phyloP scores from a whole-genome alignment of 2,888 invertebrate species.

The Stenodera caucasica region DNA sequence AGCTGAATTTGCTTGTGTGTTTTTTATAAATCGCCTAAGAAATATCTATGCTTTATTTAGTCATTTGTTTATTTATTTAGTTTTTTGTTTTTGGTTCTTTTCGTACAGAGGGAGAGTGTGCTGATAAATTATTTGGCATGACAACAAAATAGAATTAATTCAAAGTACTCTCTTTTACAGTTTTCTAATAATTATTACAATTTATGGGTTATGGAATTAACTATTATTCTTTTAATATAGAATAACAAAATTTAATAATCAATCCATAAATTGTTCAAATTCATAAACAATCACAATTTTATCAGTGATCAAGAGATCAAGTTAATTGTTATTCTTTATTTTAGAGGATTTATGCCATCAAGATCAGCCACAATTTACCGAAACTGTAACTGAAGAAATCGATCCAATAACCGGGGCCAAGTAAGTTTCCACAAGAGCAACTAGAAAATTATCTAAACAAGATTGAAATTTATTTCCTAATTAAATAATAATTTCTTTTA shows the following conservation, averaged over 20 bases:
- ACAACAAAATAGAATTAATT: slow-evolving; percentile 11
- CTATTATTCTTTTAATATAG: slow-evolving; percentile 8
- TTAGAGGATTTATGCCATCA: slow-evolving; percentile 65
- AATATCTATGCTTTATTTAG: not conserved
- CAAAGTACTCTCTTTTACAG: not conserved
- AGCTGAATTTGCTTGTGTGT: slow-evolving; percentile 1
- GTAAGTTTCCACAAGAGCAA: slow-evolving; percentile 55
- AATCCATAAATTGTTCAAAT: slow-evolving; percentile 16
- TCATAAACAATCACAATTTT: too few relatives aligned
- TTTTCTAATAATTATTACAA: slow-evolving; percentile 9
- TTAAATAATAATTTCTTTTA: slow-evolving; percentile 39
- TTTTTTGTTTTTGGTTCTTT: slow-evolving; percentile 42
- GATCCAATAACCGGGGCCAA: slow-evolving; percentile 60
- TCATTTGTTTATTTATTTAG: slow-evolving; percentile 11
- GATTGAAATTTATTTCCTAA: not conserved
- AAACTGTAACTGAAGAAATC: slow-evolving; percentile 58
- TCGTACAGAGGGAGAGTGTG: slow-evolving; percentile 44
- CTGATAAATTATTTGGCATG: slow-evolving; percentile 19
- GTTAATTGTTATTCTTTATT: slow-evolving; percentile 36
- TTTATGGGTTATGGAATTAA: slow-evolving; percentile 23
- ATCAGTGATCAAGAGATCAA: not conserved
- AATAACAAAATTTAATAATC: slow-evolving; percentile 11
- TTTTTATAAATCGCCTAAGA: not conserved
- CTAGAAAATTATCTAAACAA: too few relatives aligned
- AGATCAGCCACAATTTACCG: slow-evolving; percentile 60